Base-by-base conservation (phyloP, 2,888 invertebrate species). In the Anodontia alba region DNA sequence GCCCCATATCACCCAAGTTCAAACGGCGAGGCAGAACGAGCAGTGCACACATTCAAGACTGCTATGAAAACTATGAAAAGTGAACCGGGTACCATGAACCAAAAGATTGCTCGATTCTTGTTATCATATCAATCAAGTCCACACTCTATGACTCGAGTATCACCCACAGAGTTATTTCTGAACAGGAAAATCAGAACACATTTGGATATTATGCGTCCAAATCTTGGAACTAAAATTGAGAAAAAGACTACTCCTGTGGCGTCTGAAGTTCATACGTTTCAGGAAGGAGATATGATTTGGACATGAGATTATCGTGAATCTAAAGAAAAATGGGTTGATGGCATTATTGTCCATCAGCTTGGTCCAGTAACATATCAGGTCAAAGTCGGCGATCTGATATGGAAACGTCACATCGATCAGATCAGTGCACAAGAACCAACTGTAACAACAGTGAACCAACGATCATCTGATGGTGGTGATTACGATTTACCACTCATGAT, bases 361-460 rank as follows among this genome's bases (percentile, higher is more conserved):
- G 67, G 67, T 26, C 67, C 67, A 67, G 36, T 67, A 3, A 67
- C 67, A 23, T 67, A 67, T 42, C n/a, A 67, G 23, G 67, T 67
- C 12, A 36, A 42, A 67, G 67, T 67, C 36, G 67, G 67, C 23
- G 67, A 67, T 42, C 36, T 67, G 36, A 67, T 38, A 36, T 67
- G 67, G 67, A 67, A 67, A 67, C n/a, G 67, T 38, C 67, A 67
- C 20, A 36, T 67, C 7, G 67, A 67, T 67, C 67, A 67, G 42
- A 67, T 67, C 20, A 3, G 36, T 29, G 23, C 38, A n/a, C 5
- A 38, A n/a, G 67, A 67, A 57, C 57, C 57, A 57, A 29, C 57
- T 2, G n/a, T n/a, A n/a, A n/a, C n/a, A n/a, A n/a, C n/a, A n/a
- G 57, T 57, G 8, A 26, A 7, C 1, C 7, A 29, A 7, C 23